phyloP scores from a whole-genome alignment of 2,797 vertebrate species.

The Sorex maritimensis region DNA sequence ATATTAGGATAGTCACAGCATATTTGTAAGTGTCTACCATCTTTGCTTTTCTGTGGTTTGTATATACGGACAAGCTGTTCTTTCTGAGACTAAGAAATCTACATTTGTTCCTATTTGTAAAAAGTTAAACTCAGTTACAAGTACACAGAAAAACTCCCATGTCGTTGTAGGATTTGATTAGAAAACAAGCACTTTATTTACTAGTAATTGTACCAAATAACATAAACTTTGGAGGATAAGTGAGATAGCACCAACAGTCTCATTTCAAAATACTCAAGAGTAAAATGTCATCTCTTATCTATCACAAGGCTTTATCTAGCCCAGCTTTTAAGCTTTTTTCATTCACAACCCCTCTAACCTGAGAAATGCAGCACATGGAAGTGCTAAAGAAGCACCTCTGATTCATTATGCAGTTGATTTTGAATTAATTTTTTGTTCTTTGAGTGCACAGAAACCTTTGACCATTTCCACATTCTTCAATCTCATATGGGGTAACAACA shows the following conservation, averaged over 20 bases:
- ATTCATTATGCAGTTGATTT: too few species aligned
- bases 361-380: too few species aligned
- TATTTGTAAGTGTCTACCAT: constrained; percentile 3
- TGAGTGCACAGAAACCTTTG: too few species aligned
- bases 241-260: background rate
- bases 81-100: constrained; percentile 53
- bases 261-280: constrained; percentile 25
- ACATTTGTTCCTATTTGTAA: constrained; percentile 3
- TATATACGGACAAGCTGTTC: background rate
- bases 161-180: constrained; percentile 3
- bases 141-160: background rate
- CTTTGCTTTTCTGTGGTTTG: constrained; percentile 28
- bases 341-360: too few species aligned
- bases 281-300: constrained; percentile 35
- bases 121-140: constrained; percentile 35
- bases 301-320: background rate
- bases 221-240: constrained; percentile 2
- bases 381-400: too few species aligned
- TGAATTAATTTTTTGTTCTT: too few species aligned
- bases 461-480: too few species aligned
- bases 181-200: constrained; percentile 20
- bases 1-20: background rate
- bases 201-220: constrained; percentile 7
- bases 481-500: too few species aligned
- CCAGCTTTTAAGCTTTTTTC: background rate